Conservation (phyloP, 2,888 invertebrate species). For the Platerodrilus igneus region DNA sequence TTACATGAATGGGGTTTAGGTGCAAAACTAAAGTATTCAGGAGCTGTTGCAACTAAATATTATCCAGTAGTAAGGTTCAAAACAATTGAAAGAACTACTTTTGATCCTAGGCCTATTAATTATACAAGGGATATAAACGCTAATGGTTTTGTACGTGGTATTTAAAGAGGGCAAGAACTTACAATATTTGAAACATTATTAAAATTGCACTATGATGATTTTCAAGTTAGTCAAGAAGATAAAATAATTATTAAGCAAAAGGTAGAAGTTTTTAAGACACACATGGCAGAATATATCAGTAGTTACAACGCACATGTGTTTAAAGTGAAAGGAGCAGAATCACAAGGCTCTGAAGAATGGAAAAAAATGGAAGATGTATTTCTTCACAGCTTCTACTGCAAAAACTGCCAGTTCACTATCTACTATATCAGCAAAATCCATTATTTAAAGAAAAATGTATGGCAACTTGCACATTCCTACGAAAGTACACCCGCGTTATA, state of each 20-base stretch:
- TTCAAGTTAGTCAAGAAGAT: neutral
- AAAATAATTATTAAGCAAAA: neutral
- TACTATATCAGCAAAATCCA: constrained; percentile 1
- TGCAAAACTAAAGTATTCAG: constrained; percentile 5
- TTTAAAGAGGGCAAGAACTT: neutral
- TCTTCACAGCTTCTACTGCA: neutral
- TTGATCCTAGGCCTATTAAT: constrained; percentile 4
- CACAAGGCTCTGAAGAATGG: constrained; percentile 1
- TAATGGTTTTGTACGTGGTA: constrained; percentile 2
- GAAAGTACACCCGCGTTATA: neutral
- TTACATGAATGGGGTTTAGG: constrained; percentile 7
- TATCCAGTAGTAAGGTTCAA: constrained; percentile 2
- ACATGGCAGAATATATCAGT: constrained; percentile 1
- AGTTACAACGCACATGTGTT: neutral
- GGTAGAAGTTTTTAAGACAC: neutral
- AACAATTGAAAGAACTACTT: neutral
- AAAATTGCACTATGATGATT: constrained; percentile 6
- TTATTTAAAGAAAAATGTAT: constrained; percentile 1
- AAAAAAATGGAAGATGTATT: neutral
- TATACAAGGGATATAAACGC: neutral
- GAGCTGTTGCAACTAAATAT: constrained; percentile 1
- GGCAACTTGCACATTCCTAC: constrained; percentile 1
- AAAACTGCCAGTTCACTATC: neutral
- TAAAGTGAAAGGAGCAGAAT: neutral
- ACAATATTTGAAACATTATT: constrained; percentile 9